Conservation (phyloP, 2,888 invertebrate genomes). For the Phania funesta region DNA sequence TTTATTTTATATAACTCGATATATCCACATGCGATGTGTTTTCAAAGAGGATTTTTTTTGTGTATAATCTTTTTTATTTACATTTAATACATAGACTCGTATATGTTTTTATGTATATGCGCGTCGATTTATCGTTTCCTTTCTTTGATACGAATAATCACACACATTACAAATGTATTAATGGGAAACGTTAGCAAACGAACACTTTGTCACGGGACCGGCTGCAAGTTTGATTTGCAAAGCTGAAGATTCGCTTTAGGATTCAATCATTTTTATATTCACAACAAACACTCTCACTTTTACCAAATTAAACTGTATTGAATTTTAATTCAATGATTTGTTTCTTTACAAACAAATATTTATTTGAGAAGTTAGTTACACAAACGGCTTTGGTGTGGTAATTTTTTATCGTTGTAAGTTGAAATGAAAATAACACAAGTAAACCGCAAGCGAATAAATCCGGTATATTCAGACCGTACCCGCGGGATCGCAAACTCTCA, state of each 20-base stretch:
- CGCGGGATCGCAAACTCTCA: slow-evolving; percentile 81
- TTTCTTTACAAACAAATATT: no score
- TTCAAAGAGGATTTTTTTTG: no score
- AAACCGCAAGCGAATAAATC: slow-evolving; percentile 59
- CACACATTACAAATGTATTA: background rate
- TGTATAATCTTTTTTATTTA: no score
- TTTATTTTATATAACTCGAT: no score
- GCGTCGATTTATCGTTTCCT: no score
- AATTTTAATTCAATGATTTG: background rate
- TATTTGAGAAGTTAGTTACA: background rate
- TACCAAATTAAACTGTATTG: background rate
- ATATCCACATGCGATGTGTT: no score
- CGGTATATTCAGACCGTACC: slow-evolving; percentile 80
- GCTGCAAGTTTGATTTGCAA: slow-evolving; percentile 17
- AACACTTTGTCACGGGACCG: slow-evolving; percentile 27
- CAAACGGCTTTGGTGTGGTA: background rate
- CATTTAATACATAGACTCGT: no score
- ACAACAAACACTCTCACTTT: background rate
- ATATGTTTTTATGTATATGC: no score
- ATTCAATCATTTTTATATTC: background rate
- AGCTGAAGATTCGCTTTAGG: background rate
- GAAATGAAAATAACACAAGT: slow-evolving; percentile 2
- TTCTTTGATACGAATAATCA: background rate
- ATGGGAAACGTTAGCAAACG: background rate
- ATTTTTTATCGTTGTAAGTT: slow-evolving; percentile 15